phyloP scores from a whole-genome alignment of 2,797 vertebrate genomes.

The Delichon dasypus region DNA sequence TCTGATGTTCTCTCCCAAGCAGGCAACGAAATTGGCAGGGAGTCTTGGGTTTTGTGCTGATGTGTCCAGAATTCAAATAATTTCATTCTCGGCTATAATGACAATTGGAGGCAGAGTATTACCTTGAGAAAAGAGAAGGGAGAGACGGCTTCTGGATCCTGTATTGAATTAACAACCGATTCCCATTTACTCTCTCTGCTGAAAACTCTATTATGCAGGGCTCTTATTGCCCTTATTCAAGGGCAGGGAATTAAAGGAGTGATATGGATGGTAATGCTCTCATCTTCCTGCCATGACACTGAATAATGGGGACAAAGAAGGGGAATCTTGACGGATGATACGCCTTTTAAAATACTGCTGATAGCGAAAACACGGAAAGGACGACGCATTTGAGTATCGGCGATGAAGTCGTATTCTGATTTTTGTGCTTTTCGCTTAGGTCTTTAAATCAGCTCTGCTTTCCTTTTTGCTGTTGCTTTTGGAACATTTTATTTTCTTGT shows the following conservation, averaged over 20 bases:
- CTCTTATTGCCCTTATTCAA: slow-evolving; percentile 68
- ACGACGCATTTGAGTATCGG: neutral
- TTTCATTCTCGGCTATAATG: slow-evolving; percentile 69
- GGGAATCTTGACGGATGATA: slow-evolving; percentile 48
- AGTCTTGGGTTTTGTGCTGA: slow-evolving; percentile 71
- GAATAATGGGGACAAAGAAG: slow-evolving; percentile 70
- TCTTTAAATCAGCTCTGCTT: neutral
- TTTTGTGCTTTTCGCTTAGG: neutral
- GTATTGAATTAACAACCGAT: slow-evolving; percentile 38
- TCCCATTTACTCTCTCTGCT: neutral
- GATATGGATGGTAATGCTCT: slow-evolving; percentile 58
- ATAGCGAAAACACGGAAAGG: neutral
- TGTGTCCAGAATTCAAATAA: slow-evolving; percentile 80
- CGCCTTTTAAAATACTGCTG: slow-evolving; percentile 47
- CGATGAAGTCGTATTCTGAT: neutral
- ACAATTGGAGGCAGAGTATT: slow-evolving; percentile 66
- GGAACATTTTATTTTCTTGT: neutral
- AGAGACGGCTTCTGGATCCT: slow-evolving; percentile 58
- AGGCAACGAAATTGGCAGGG: slow-evolving; percentile 73
- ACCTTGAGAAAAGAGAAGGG: slow-evolving; percentile 67
- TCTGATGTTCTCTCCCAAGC: slow-evolving; percentile 68
- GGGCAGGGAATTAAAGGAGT: slow-evolving; percentile 75
- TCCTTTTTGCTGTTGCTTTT: neutral
- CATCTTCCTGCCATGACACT: slow-evolving; percentile 53
- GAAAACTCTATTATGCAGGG: slow-evolving; percentile 47